These are phyloP conservation scores for Ianthella basta DNA, from an alignment of 37 sponge, comb jelly and placozoan genomes.

Conservation along the genomic window DNA sequence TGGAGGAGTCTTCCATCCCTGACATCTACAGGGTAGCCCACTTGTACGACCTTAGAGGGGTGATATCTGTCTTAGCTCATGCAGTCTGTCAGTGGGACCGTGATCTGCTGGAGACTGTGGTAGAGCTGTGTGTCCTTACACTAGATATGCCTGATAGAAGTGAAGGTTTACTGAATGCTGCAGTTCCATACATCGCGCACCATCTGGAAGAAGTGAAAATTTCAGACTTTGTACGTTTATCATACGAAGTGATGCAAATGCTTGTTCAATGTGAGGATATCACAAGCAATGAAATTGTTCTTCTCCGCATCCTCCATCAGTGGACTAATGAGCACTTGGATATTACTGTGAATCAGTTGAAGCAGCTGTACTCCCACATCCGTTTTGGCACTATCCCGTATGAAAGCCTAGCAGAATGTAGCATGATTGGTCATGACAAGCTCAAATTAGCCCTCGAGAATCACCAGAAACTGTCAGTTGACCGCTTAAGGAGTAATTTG, in stretches of 20 bases:
- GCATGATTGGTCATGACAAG: background rate
- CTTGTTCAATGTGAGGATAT: background rate
- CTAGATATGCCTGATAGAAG: no score
- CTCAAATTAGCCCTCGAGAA: background rate
- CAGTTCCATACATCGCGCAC: no score
- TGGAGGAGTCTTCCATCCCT: background rate
- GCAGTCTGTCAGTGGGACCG: no score
- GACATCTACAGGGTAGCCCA: constrained; percentile 9
- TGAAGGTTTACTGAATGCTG: no score
- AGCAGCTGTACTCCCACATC: background rate
- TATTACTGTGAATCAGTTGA: background rate
- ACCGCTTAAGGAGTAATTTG: background rate
- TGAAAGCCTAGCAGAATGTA: background rate
- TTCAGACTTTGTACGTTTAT: no score
- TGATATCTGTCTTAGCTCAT: background rate
- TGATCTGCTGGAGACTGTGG: no score
- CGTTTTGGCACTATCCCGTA: background rate
- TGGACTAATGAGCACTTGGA: background rate
- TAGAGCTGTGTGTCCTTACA: no score
- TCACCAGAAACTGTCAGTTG: background rate
- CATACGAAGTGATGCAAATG: constrained; percentile 3
- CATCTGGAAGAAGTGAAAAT: no score
- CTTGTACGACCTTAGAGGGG: background rate
- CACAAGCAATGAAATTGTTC: background rate
- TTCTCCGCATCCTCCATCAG: background rate